These are phyloP conservation scores for Epizoanthus ramosus DNA, from an alignment of 92 coral and sea anemone genomes.

Conservation along the genomic window DNA sequence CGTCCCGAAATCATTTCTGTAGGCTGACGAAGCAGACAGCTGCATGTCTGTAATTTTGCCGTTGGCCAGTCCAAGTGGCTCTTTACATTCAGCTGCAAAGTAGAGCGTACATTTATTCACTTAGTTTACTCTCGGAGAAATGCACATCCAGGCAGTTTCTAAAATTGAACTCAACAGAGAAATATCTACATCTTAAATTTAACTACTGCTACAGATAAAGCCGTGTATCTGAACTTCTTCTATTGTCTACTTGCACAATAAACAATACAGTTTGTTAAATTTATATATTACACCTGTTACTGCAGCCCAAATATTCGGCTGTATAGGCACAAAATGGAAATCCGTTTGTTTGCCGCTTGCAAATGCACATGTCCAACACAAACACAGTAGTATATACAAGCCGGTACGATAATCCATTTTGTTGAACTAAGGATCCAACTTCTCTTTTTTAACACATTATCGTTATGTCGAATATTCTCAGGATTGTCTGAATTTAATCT, in stretches of 20 bases:
- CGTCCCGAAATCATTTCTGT: constrained; percentile 58
- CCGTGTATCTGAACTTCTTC: neutral
- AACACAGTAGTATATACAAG: neutral
- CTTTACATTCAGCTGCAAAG: constrained; percentile 74
- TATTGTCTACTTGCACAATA: neutral
- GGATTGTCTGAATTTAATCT: neutral
- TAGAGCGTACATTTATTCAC: neutral
- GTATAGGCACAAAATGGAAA: neutral
- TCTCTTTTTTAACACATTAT: neutral
- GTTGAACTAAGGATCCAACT: neutral
- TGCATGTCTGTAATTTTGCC: constrained; percentile 69
- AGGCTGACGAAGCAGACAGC: constrained; percentile 75
- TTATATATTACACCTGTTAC: constrained; percentile 18
- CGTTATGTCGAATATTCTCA: neutral
- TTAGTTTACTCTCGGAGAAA: neutral
- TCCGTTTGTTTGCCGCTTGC: neutral
- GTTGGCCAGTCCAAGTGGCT: constrained; percentile 73
- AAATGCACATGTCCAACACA: neutral
- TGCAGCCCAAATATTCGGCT: neutral
- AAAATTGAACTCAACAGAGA: neutral
- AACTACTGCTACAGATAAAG: neutral
- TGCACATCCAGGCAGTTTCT: no score
- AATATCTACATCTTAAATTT: neutral
- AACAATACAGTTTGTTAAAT: neutral
- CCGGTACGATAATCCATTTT: neutral